phyloP scores from a whole-genome alignment of 2,888 invertebrate species.

The Aphodius sticticus region DNA sequence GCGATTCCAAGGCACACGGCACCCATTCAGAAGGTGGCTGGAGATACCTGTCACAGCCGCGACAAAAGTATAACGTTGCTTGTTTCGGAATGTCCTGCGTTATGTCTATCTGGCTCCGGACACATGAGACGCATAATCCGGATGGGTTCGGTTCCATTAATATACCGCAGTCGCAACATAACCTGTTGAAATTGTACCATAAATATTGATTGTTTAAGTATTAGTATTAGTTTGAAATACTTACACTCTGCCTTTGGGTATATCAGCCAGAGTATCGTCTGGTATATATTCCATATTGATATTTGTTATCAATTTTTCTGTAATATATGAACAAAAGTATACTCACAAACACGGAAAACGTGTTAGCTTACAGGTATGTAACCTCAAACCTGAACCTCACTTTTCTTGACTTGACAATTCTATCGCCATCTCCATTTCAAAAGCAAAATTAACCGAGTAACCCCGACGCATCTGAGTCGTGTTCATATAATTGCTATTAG shows the following conservation, averaged over 20 bases:
- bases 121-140: constrained; percentile 96
- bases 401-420: neutral
- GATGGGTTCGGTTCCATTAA: constrained; percentile 94
- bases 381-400: constrained; percentile 4
- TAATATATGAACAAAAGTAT: neutral
- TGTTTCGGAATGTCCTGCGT: constrained; percentile 97
- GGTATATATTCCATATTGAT: constrained; percentile 21
- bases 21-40: constrained; percentile 94
- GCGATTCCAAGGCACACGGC: constrained; percentile 84
- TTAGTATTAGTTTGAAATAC: constrained; percentile 23
- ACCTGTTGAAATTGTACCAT: constrained; percentile 60
- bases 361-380: neutral
- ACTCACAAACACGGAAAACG: neutral
- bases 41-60: constrained; percentile 92
- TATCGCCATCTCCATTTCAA: neutral
- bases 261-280: neutral
- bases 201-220: constrained; percentile 9
- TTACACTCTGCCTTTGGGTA: constrained; percentile 18
- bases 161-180: constrained; percentile 95
- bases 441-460: neutral
- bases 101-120: constrained; percentile 92
- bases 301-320: neutral
- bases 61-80: constrained; percentile 87
- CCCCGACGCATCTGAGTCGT: neutral
- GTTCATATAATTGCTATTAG: neutral